Base-by-base conservation (phyloP, 2,888 invertebrate genomes). In the Lasiommata megera region DNA sequence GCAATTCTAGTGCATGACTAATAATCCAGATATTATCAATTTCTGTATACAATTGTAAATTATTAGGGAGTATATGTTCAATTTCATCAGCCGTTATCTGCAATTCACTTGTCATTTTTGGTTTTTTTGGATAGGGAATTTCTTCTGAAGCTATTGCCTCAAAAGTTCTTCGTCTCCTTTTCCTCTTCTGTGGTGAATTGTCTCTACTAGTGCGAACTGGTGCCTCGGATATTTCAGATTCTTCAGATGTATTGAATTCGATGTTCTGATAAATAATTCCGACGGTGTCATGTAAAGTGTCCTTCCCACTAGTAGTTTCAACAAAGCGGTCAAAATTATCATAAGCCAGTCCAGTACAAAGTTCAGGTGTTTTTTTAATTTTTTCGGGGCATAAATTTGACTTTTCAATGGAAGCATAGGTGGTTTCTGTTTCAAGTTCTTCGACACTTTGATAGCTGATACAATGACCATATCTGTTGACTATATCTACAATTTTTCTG, bases 251-350 rank as follows among this genome's bases (percentile, higher is more conserved):
- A 23, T 23, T 23, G 23, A 23, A 23, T 23, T 23, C 60, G n/a
- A 55, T 17, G 44, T 63, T 62, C 63, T 76, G 74, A 61, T 66
- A 73, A 28, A 72, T 66, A 18, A 74, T 74, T 43, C 73, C 68
- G 8, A 76, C 76, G 0, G 73, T 78, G 56, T 77, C 75, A 59
- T 77, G 77, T 47, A 78, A 54, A 0, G 76, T 76, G 38, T 76
- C 71, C 60, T 76, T 78, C 5, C 75, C 74, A 60, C 44, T 63
- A 8, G 37, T 12, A 3, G 76, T 77, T 52, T 77, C 74, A 8
- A 76, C 75, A 58, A 60, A 77, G 6, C 75, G 58, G 59, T 67
- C 67, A 38, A 70, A 72, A 62, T 73, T 74, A 50, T 75, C 67
- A 37, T 62, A 73, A 0, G 74, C 73, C 14, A 72, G 64, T 18